Evolutionary conservation across 2,113 vertebrate species (phyloP).

Genomic region (Zosterops hypoxanthus): DNA sequence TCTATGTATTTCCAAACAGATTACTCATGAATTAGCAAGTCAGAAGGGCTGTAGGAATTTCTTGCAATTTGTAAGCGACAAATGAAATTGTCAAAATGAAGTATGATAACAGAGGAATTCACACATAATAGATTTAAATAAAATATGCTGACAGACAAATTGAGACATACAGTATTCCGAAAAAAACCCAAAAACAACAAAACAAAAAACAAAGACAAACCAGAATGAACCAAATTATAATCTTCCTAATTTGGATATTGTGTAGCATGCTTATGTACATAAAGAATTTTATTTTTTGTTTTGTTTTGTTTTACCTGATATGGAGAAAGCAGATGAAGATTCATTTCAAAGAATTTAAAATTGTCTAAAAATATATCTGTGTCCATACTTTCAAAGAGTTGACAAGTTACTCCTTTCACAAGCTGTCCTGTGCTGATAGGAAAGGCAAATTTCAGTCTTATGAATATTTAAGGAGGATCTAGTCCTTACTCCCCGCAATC

Average conservation of each 20-base stretch:
- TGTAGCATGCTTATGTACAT: not conserved
- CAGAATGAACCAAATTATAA: not conserved
- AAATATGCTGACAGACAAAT: not conserved
- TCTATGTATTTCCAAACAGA: not conserved
- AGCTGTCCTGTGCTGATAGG: constrained; percentile 75
- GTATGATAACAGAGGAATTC: not conserved
- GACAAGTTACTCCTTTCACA: constrained; percentile 77
- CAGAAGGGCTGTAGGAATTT: not conserved
- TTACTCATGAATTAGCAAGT: not conserved
- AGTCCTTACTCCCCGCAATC: not conserved
- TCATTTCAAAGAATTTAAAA: constrained; percentile 74
- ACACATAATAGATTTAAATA: not conserved
- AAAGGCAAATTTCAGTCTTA: constrained; percentile 4
- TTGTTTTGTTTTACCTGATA: constrained; percentile 71
- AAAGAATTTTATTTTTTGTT: not conserved
- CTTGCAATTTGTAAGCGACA: not conserved
- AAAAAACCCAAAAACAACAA: not conserved
- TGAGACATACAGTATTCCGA: not conserved
- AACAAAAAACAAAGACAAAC: not conserved
- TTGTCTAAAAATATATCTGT: constrained; percentile 55
- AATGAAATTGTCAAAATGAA: not conserved
- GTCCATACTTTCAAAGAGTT: constrained; percentile 72
- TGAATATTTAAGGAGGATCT: not conserved
- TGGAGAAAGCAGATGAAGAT: constrained; percentile 73
- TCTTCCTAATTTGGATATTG: not conserved